These are phyloP conservation scores for Agrochola lychnidis DNA, from an alignment of 2,888 invertebrate genomes.

Conservation along the genomic window DNA sequence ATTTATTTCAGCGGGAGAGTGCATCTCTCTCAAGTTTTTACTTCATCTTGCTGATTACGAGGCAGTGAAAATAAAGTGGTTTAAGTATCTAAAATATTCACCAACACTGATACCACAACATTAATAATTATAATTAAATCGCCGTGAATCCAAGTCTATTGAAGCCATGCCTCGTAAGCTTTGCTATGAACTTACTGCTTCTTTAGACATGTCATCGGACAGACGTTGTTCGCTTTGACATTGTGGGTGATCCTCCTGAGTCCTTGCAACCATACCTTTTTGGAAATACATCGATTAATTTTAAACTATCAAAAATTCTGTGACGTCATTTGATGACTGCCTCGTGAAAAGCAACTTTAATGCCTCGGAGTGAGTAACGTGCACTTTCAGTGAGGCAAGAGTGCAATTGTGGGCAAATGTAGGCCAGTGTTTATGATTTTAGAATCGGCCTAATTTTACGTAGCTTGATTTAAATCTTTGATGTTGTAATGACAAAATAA, in stretches of 20 bases:
- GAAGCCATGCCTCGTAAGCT: constrained; percentile 72
- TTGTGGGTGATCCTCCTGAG: constrained; percentile 99
- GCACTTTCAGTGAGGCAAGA: constrained; percentile 42
- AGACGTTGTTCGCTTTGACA: constrained; percentile 99
- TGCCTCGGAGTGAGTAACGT: constrained; percentile 45
- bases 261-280: constrained; percentile 98
- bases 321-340: constrained; percentile 16
- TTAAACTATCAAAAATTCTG: neutral
- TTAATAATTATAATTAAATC: constrained; percentile 37
- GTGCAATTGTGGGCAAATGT: constrained; percentile 39
- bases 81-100: constrained; percentile 36
- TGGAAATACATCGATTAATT: constrained; percentile 58
- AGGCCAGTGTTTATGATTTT: constrained; percentile 48
- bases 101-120: constrained; percentile 55
- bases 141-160: constrained; percentile 57
- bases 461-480: constrained; percentile 17
- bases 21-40: neutral
- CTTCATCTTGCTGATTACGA: constrained; percentile 15
- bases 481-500: constrained; percentile 15
- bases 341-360: constrained; percentile 52
- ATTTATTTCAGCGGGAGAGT: neutral
- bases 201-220: constrained; percentile 99
- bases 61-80: constrained; percentile 37
- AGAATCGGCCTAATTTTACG: constrained; percentile 19
- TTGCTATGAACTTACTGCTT: constrained; percentile 97